Evolutionary conservation across 2,888 invertebrate species (phyloP).

Genomic region (Camptogramma bilineatum): DNA sequence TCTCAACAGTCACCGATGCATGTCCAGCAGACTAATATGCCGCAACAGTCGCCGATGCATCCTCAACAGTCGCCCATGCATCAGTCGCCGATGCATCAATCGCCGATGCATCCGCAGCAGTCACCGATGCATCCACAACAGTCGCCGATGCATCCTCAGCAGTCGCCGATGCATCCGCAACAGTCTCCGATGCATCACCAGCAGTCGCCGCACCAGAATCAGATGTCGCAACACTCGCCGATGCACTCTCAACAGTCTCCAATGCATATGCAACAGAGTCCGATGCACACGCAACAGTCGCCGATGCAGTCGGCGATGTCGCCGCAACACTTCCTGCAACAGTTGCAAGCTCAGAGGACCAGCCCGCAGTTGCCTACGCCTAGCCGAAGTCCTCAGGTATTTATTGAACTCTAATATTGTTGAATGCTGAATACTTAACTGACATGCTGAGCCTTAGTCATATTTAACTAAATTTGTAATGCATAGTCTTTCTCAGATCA

Average conservation of each 20-base stretch:
- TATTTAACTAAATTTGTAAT: too few relatives aligned
- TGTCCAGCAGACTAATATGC: conserved; percentile 75
- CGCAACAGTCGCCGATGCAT: conserved; percentile 70
- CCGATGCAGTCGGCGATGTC: conserved; percentile 69
- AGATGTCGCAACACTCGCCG: conserved; percentile 57
- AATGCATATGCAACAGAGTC: conserved; percentile 66
- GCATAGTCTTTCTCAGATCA: not conserved
- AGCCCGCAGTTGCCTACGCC: conserved; percentile 80
- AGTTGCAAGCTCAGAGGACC: conserved; percentile 77
- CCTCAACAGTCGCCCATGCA: conserved; percentile 72
- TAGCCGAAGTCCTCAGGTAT: conserved; percentile 80
- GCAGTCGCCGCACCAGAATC: conserved; percentile 63
- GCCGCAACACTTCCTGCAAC: conserved; percentile 68
- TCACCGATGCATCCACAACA: conserved; percentile 67
- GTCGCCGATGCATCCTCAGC: conserved; percentile 57
- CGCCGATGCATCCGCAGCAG: conserved; percentile 63
- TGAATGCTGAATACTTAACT: too few relatives aligned
- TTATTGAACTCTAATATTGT: not conserved
- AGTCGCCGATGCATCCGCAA: conserved; percentile 61
- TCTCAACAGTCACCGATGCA: conserved; percentile 72
- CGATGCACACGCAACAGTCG: conserved; percentile 69
- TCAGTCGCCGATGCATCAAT: conserved; percentile 73
- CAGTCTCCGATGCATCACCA: conserved; percentile 66
- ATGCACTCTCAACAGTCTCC: conserved; percentile 67
- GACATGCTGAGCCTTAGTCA: too few relatives aligned